These are phyloP conservation scores for Mechanitis mazaeus DNA, from an alignment of 2,888 invertebrate species.

Conservation along the genomic window DNA sequence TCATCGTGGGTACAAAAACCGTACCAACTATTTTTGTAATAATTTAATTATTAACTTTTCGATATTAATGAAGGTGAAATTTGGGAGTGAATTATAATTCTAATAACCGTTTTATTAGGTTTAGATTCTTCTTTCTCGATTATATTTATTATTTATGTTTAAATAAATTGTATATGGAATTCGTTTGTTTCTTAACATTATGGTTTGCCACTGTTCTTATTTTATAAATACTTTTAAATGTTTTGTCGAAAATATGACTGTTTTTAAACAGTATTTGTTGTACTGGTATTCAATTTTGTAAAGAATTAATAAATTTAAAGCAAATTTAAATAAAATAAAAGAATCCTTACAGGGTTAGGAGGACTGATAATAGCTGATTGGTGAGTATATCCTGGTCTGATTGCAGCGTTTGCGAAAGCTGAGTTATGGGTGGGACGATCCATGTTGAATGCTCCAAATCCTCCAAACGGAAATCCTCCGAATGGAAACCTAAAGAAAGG, in stretches of 20 bases:
- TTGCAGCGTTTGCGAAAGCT: slow-evolving; percentile 73
- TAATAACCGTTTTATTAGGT: background rate
- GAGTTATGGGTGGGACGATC: slow-evolving; percentile 38
- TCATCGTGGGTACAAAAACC: no score
- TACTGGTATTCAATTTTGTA: background rate
- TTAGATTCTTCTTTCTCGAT: background rate
- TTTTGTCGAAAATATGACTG: no score
- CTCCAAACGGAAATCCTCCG: slow-evolving; percentile 36
- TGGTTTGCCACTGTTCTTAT: no score
- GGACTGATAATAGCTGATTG: slow-evolving; percentile 79
- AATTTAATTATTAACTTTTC: no score
- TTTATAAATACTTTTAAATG: no score
- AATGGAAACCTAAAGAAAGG: slow-evolving; percentile 54
- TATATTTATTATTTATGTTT: background rate
- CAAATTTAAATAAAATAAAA: background rate
- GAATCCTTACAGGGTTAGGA: slow-evolving; percentile 74
- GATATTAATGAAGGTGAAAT: background rate
- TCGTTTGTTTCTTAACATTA: no score
- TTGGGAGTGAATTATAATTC: background rate
- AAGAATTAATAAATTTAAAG: background rate
- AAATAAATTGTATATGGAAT: background rate
- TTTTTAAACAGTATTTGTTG: no score
- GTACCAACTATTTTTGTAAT: no score
- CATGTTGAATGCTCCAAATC: slow-evolving; percentile 32
- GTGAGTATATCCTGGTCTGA: slow-evolving; percentile 72